A percentile compares a stretch with the other conserved stretches of the same genome.
These are phyloP conservation scores for Blastobasis adustella DNA, from an alignment of 2,888 invertebrate species.

Conservation along the genomic window DNA sequence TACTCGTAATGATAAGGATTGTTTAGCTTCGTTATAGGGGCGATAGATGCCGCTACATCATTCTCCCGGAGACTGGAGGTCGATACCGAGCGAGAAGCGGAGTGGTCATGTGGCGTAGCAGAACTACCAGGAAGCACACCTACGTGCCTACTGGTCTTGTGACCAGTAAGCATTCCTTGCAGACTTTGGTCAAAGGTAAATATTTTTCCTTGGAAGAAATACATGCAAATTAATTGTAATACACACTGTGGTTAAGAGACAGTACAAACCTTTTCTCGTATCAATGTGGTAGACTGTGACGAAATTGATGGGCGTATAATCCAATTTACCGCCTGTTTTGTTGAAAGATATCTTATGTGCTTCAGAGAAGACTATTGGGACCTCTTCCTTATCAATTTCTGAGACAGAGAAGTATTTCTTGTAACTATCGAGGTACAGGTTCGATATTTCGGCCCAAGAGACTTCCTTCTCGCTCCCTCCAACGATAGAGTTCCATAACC, in stretches of 20 bases:
- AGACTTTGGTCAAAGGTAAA: no score
- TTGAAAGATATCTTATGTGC: conserved; percentile 64
- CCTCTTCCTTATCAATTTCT: conserved; percentile 76
- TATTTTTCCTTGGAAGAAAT: no score
- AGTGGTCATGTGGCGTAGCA: no score
- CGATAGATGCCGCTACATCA: no score
- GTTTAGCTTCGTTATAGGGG: no score
- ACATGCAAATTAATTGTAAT: no score
- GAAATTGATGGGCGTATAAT: conserved; percentile 76
- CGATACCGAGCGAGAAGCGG: no score
- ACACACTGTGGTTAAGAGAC: neutral
- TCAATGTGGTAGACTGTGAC: conserved; percentile 77
- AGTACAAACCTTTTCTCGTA: conserved; percentile 78
- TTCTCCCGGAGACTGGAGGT: no score
- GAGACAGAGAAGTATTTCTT: conserved; percentile 82
- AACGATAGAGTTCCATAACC: conserved; percentile 65
- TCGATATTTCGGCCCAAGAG: conserved; percentile 59
- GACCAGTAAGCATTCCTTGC: no score
- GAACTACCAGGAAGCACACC: no score
- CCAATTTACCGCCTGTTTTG: conserved; percentile 65
- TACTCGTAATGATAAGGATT: no score
- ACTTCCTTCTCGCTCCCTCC: conserved; percentile 55
- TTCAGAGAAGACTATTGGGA: conserved; percentile 75
- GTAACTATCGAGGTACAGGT: conserved; percentile 65
- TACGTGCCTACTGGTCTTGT: no score